A percentile compares a stretch with the other conserved stretches of the same genome.
Evolutionary conservation across 2,113 vertebrate genomes (phyloP).

Genomic region (Elgaria multicarinata): DNA sequence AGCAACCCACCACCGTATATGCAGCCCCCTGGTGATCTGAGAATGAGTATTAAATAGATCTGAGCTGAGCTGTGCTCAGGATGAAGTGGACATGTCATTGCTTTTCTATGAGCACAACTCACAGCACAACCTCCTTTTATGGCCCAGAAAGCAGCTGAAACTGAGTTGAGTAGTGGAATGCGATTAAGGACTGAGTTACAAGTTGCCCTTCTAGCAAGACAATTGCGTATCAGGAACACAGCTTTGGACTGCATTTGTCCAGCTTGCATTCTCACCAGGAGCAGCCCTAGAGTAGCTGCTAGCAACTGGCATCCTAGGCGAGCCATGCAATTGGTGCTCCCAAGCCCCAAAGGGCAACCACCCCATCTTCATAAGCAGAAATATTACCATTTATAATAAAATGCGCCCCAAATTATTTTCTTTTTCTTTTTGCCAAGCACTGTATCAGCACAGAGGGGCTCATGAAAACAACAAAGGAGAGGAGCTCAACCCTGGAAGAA

Average conservation of each 20-base stretch:
- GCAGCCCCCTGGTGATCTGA: not conserved
- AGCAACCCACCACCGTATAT: no score
- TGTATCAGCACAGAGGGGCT: no score
- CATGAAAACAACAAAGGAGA: no score
- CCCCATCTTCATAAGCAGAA: no score
- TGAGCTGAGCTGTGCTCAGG: not conserved
- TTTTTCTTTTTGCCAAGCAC: no score
- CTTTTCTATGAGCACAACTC: not conserved
- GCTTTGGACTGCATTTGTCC: not conserved
- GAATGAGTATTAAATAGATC: not conserved
- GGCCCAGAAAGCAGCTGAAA: not conserved
- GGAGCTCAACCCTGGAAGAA: no score
- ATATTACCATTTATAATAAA: no score
- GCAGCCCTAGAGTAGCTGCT: no score
- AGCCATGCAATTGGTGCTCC: no score
- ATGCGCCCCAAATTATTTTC: no score
- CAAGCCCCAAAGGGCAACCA: no score
- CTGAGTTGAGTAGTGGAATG: not conserved
- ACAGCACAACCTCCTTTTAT: not conserved
- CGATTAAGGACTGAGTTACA: not conserved
- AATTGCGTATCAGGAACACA: not conserved
- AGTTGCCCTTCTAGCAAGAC: not conserved
- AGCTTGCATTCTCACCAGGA: not conserved
- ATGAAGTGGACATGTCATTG: not conserved
- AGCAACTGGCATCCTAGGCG: no score